Base-by-base conservation (phyloP, 2,797 vertebrate species). In the Pangasius sanitwongsei region DNA sequence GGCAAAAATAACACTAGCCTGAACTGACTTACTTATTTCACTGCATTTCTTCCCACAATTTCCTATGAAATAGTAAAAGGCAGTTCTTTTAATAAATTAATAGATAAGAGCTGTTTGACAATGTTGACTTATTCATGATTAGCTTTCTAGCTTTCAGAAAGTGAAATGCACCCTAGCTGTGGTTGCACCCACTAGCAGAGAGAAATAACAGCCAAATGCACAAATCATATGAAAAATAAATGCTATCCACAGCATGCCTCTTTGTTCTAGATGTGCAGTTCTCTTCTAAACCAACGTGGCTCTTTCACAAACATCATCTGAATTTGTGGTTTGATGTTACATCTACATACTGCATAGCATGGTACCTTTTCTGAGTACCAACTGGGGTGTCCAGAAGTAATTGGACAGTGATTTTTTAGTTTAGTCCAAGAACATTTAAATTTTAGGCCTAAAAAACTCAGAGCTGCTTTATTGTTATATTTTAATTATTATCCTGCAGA, bases 91-190 rank as follows among this genome's bases (percentile, higher is more conserved):
- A 94, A 94, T 95, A 92, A 95, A 95, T 95, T 90, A 95, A 95
- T 94, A 93, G 94, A 95, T 94, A 92, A 94, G 57, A 87, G 93
- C 92, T 93, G 92, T 94, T 93, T 95, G 94, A 95, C 94, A 94
- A 91, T 93, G 92, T 80, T 95, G 91, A 95, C 85, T 96, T 95
- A 95, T 96, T 95, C 93, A 96, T 95, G 93, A 72, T 87, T 90
- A 92, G 93, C 94, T 94, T 93, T 94, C 92, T 92, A 92, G 93
- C 94, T 94, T 94, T 94, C 92, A 92, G 92, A 88, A 3, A 31
- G 91, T 94, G 92, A 94, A 93, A 92, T 91, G 72, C 88, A 92
- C 91, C 91, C 91, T 72, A 28, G 37, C 6, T 41, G 34, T 72
- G 20, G 70, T 23, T 41, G 34, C 18, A 23, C 23, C 7, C 41